Base-by-base conservation (phyloP, 2,113 vertebrate genomes). In the Mobula hypostoma region DNA sequence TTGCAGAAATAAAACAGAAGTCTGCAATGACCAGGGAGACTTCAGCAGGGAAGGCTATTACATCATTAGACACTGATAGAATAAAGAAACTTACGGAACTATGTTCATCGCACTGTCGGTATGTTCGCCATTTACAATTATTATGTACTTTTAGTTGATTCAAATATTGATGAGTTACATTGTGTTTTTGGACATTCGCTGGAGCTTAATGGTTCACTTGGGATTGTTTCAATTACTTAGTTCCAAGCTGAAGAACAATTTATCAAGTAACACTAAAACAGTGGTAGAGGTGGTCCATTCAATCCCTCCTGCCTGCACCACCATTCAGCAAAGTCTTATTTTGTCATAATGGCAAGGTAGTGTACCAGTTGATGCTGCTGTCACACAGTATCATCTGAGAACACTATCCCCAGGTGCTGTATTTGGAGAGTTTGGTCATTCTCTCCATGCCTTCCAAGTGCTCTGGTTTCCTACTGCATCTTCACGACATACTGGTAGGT, bases 61-160 rank as follows among this genome's bases (percentile, higher is more conserved):
- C 96, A 95, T 96, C 96, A 83, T 95, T 97, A 94, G 97, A 96
- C 68, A 94, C 96, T 94, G 96, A 97, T 94, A 97, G 98, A 95
- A 96, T 99, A 94, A 97, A 98, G 95, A 97, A 95, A 0, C 98
- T 99, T 95, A 96, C 96, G 93, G 97, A 97, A 95, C 96, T 99
- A 96, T 99, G 99, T 95, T 96, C 96, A 95, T 98, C 97, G 0
- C 99, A 99, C 96, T 97, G 97, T 95, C 97, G 98, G 98, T 99
- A 96, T 98, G 98, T 95, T 93, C 40, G 29, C 70, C 29, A 48
- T 56, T 68, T 93, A 36, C 24, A 29, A 74, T 93, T 70, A 24
- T 48, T 70, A 24, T 48, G 90, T 48, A 72, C 5, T 24, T 48
- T 74, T 74, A 93, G 70, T 92, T 29, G 17, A 66, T 66, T 63